A percentile compares a stretch with the other conserved stretches of the same genome.
Conservation (phyloP, 2,888 invertebrate species). For the Pachymerium ferrugineum region DNA sequence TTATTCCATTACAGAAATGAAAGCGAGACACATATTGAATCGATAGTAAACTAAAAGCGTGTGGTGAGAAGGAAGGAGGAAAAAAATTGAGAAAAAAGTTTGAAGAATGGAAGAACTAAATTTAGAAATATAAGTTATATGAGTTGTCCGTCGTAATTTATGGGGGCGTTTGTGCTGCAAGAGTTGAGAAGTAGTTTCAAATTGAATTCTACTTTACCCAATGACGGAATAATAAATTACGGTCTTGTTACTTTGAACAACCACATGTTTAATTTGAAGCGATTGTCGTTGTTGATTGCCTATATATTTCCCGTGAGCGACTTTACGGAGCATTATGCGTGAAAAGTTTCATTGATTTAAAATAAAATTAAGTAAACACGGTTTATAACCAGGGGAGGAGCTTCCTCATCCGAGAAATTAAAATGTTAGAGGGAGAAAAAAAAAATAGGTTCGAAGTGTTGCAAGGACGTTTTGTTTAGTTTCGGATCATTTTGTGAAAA, state of each 20-base stretch:
- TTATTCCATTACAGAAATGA: no score
- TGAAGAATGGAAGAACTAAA: no score
- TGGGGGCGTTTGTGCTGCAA: background rate
- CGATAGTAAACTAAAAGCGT: no score
- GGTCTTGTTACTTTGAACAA: background rate
- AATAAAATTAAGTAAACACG: background rate
- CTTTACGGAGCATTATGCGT: background rate
- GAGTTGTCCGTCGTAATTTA: background rate
- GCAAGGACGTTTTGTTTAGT: no score
- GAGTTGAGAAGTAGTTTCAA: background rate
- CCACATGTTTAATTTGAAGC: background rate
- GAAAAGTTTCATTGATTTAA: background rate
- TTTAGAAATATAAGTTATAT: no score
- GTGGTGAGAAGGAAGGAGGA: no score
- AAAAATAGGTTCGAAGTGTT: no score
- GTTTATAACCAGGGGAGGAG: background rate
- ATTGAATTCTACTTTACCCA: background rate
- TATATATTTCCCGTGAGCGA: background rate
- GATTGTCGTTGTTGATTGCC: background rate
- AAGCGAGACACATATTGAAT: no score
- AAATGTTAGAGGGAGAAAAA: background rate
- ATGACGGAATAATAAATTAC: background rate
- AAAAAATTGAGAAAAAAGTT: background rate
- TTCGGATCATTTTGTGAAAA: no score
- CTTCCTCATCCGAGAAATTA: background rate